A percentile compares a stretch with the other conserved stretches of the same genome.
Conservation (phyloP, 2,888 invertebrate species). For the Nebria brevicollis region DNA sequence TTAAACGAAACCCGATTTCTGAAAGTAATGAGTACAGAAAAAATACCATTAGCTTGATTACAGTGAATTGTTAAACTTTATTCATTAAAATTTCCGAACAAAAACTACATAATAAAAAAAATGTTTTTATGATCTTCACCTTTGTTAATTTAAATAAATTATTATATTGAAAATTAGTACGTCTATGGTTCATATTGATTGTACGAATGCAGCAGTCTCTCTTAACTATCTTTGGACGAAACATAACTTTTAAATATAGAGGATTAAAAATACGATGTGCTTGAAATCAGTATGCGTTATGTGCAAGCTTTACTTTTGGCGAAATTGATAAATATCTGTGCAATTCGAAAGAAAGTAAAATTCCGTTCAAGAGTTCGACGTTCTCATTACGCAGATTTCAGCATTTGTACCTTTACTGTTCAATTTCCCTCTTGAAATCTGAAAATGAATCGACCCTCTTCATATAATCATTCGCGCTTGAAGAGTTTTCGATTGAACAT, state of each 20-base stretch:
- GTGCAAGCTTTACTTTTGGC: neutral
- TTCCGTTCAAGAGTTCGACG: neutral
- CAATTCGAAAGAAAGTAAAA: neutral
- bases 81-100: neutral
- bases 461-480: neutral
- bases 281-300: no score
- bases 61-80: neutral
- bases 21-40: neutral
- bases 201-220: no score
- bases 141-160: no score
- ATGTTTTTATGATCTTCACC: no score
- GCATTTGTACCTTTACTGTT: neutral
- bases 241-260: no score
- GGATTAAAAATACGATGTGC: no score
- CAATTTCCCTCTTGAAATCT: neutral
- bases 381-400: neutral
- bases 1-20: neutral
- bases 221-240: no score
- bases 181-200: no score
- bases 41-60: neutral
- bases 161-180: no score
- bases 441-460: neutral
- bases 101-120: neutral
- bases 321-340: neutral
- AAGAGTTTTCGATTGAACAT: slow-evolving; percentile 2